phyloP scores from a whole-genome alignment of 2,113 vertebrate species.

The Myotis lucifugus region DNA sequence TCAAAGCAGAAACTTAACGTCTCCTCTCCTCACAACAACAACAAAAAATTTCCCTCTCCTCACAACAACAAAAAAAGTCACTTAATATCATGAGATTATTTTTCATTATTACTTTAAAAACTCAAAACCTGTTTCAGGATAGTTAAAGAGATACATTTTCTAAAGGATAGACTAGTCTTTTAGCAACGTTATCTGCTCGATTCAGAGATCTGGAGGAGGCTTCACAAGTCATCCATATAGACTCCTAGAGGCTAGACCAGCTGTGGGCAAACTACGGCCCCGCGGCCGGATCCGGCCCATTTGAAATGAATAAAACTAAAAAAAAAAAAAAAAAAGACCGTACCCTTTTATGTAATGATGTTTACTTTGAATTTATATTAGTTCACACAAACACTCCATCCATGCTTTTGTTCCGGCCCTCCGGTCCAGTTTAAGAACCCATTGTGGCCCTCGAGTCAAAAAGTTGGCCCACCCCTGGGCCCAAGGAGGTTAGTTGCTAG shows the following conservation, averaged over 20 bases:
- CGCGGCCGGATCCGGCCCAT: too few species aligned
- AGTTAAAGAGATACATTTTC: not conserved
- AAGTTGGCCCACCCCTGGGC: too few species aligned
- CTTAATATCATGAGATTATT: not conserved
- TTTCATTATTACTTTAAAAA: not conserved
- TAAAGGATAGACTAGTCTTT: not conserved
- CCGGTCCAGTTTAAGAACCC: too few species aligned
- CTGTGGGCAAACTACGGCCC: too few species aligned
- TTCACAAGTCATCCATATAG: not conserved
- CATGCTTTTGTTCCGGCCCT: too few species aligned
- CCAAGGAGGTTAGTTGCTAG: not conserved
- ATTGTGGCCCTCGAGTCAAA: too few species aligned
- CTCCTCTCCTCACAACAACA: not conserved
- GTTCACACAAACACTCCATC: too few species aligned
- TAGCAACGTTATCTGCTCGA: not conserved
- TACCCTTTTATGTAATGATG: too few species aligned
- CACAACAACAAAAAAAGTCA: not conserved
- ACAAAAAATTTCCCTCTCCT: not conserved
- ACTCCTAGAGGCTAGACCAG: not conserved
- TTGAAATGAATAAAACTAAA: too few species aligned
- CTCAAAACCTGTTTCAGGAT: not conserved
- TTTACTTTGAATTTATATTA: too few species aligned
- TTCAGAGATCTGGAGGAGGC: not conserved
- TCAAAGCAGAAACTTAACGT: not conserved
- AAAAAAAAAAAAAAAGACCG: too few species aligned